Evolutionary conservation across 1,140 invertebrate species (phyloP).

Genomic region (Globodera ellingtonae): DNA sequence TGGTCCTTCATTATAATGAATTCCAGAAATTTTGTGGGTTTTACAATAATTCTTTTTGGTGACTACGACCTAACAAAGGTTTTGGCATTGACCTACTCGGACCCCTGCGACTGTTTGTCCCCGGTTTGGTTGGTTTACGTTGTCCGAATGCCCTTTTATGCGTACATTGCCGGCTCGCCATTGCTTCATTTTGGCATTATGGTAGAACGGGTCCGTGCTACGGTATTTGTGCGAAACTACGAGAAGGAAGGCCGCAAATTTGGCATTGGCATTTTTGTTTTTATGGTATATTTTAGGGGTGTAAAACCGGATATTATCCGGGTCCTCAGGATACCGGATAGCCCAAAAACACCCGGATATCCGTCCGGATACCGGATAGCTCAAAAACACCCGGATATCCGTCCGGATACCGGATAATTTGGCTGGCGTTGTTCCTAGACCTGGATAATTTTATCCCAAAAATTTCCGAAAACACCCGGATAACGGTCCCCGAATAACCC

Average conservation of each 20-base stretch:
- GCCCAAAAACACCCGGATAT: no score
- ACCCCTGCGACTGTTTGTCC: conserved; percentile 25
- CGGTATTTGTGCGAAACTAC: conserved; percentile 14
- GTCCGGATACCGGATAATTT: no score
- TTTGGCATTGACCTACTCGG: not conserved
- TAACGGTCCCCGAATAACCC: no score
- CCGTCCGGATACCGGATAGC: no score
- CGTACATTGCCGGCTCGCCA: conserved; percentile 17
- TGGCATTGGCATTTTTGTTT: not conserved
- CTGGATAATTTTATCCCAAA: no score
- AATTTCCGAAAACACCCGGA: no score
- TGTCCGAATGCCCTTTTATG: conserved; percentile 6
- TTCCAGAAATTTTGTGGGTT: not conserved
- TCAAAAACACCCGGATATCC: no score
- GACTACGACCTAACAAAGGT: no score
- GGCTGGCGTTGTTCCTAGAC: no score
- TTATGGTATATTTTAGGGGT: not conserved
- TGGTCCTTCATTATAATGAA: not conserved
- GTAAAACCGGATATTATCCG: no score
- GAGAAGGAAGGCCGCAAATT: conserved; percentile 6
- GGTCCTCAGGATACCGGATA: no score
- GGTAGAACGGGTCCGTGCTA: conserved; percentile 16
- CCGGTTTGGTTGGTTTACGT: conserved; percentile 26
- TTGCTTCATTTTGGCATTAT: conserved; percentile 22
- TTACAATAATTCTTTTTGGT: no score